Conservation (phyloP, 2,888 invertebrate species). For the Drosophila recens region DNA sequence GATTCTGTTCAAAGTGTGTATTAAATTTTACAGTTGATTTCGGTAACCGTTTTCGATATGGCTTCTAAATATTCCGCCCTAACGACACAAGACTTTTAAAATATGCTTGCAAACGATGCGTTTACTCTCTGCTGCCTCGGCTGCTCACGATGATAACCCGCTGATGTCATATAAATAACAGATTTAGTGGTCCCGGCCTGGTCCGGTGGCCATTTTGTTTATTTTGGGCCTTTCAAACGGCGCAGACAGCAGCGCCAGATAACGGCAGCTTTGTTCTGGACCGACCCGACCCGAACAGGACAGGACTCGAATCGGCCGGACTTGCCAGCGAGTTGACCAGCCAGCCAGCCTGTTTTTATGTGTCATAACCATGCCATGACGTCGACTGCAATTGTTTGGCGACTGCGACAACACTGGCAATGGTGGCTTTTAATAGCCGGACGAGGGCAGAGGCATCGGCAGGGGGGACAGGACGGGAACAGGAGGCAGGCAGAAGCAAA, state of each 20-base stretch:
- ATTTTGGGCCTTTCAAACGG: constrained; percentile 51
- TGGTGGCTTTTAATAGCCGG: constrained; percentile 67
- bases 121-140: constrained; percentile 1
- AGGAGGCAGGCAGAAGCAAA: constrained; percentile 45
- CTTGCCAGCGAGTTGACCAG: constrained; percentile 3
- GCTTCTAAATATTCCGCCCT: constrained; percentile 7
- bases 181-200: constrained; percentile 69
- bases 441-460: background rate
- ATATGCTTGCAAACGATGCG: constrained; percentile 46
- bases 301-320: background rate
- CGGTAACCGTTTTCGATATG: background rate
- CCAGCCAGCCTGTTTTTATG: constrained; percentile 59
- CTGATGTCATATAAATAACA: constrained; percentile 74
- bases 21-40: constrained; percentile 2
- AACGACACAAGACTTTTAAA: constrained; percentile 36
- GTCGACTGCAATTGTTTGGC: constrained; percentile 50
- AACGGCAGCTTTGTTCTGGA: constrained; percentile 59
- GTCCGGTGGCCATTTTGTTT: constrained; percentile 64
- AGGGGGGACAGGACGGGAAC: background rate
- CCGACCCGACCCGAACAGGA: constrained; percentile 10
- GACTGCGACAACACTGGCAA: constrained; percentile 21
- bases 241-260: constrained; percentile 49
- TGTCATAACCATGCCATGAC: constrained; percentile 58
- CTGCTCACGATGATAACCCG: constrained; percentile 55
- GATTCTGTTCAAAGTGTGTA: background rate